A percentile compares a stretch with the other conserved stretches of the same genome.
These are phyloP conservation scores for Staurois parvus DNA, from an alignment of 2,797 vertebrate species.

Conservation along the genomic window DNA sequence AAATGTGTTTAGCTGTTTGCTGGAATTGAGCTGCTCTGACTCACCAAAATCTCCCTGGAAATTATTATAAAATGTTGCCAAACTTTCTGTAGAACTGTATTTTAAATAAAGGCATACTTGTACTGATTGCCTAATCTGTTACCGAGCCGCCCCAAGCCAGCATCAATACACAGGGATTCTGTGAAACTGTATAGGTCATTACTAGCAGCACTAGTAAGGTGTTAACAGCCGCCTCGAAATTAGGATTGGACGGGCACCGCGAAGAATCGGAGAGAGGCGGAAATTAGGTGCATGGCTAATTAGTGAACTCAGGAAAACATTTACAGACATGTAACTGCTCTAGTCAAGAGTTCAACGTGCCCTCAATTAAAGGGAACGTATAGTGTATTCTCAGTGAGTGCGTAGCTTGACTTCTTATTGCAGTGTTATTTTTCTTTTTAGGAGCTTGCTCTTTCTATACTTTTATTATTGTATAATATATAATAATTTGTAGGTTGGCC, in stretches of 20 bases:
- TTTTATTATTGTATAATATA: too few species aligned
- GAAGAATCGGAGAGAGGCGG: constrained; percentile 17
- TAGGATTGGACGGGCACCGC: constrained; percentile 31
- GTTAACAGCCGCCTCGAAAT: constrained; percentile 43
- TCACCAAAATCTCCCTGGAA: neutral
- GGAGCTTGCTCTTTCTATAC: too few species aligned
- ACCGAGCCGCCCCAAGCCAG: constrained; percentile 13
- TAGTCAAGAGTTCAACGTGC: constrained; percentile 20
- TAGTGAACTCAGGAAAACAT: constrained; percentile 51
- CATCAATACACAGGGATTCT: constrained; percentile 32
- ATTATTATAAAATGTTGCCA: neutral
- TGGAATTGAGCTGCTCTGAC: neutral
- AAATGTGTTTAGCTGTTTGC: neutral
- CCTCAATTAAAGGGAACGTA: neutral
- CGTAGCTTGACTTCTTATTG: too few species aligned
- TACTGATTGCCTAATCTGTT: constrained; percentile 31
- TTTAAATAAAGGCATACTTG: constrained; percentile 3
- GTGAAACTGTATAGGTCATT: constrained; percentile 39
- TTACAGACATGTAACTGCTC: constrained; percentile 36
- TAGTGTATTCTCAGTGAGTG: too few species aligned
- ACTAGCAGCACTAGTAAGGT: constrained; percentile 40
- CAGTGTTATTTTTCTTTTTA: too few species aligned
- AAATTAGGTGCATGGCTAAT: constrained; percentile 46
- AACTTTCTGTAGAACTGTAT: neutral
- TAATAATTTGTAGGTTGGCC: too few species aligned